These are phyloP conservation scores for Tachycineta bicolor DNA, from an alignment of 2,113 vertebrate species.

Conservation along the genomic window DNA sequence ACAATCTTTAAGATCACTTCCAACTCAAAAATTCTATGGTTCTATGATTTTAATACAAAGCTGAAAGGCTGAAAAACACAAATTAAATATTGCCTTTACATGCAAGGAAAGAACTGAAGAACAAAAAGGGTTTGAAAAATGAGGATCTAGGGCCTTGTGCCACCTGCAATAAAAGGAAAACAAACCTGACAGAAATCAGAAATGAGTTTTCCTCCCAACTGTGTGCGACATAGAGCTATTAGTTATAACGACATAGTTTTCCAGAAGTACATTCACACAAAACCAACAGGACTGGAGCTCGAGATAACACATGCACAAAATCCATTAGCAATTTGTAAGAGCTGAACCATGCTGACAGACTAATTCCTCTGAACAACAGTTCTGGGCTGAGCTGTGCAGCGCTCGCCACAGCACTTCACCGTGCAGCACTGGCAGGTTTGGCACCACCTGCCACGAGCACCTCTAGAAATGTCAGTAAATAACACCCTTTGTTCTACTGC, in stretches of 20 bases:
- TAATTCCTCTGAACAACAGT: background rate
- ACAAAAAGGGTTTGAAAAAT: background rate
- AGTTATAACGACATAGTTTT: background rate
- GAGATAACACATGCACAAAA: constrained; percentile 25
- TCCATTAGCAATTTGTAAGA: constrained; percentile 5
- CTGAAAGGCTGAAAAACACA: background rate
- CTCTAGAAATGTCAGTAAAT: background rate
- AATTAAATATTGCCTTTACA: background rate
- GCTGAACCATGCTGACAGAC: background rate
- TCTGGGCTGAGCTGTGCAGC: background rate
- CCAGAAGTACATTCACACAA: background rate
- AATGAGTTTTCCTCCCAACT: background rate
- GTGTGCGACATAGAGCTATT: background rate
- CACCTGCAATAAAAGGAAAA: background rate
- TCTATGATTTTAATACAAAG: background rate
- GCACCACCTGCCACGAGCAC: background rate
- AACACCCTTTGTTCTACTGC: background rate
- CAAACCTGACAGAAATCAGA: background rate
- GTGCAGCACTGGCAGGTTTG: background rate
- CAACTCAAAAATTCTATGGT: background rate
- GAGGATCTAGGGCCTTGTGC: background rate
- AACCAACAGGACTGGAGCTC: background rate
- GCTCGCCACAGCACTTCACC: fast-evolving
- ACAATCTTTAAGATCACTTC: background rate
- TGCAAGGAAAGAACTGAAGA: background rate